Evolutionary conservation across 1,140 invertebrate species (phyloP).

Genomic region (Drosophila leontia): DNA sequence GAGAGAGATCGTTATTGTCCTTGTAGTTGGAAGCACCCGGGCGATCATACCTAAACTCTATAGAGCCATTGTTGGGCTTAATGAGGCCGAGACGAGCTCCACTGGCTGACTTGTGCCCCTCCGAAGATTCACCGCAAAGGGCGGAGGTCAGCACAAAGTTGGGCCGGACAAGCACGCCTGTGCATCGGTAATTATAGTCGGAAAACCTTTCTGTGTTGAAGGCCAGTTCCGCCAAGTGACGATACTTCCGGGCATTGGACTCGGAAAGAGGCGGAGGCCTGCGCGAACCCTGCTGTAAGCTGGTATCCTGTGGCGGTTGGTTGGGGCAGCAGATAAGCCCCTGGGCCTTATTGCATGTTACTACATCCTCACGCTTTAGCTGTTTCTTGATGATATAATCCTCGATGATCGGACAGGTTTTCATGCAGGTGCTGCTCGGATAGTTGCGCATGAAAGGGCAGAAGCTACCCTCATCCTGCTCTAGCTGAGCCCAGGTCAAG

Average conservation of each 20-base stretch:
- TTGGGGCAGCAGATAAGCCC: conserved; percentile 32
- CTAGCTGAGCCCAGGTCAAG: too few relatives aligned
- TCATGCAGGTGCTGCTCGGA: not conserved
- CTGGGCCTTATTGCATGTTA: not conserved
- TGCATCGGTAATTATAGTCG: not conserved
- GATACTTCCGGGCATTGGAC: not conserved
- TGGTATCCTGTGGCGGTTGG: not conserved
- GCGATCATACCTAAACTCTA: not conserved
- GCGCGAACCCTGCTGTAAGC: not conserved
- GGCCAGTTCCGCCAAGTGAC: not conserved
- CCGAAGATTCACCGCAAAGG: not conserved
- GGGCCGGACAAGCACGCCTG: not conserved
- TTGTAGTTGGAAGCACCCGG: not conserved
- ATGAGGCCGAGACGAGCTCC: not conserved
- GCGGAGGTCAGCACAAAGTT: conserved; percentile 6
- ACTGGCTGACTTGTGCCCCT: not conserved
- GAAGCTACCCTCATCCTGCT: not conserved
- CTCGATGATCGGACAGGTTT: not conserved
- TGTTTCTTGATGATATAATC: not conserved
- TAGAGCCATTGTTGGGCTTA: not conserved
- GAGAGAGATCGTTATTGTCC: not conserved
- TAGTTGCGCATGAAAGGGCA: not conserved
- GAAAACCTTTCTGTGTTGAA: not conserved
- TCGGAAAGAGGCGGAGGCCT: too few relatives aligned
- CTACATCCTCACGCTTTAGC: not conserved